These are phyloP conservation scores for Brienomyrus longianalis DNA, from an alignment of 2,113 vertebrate species.

Conservation along the genomic window DNA sequence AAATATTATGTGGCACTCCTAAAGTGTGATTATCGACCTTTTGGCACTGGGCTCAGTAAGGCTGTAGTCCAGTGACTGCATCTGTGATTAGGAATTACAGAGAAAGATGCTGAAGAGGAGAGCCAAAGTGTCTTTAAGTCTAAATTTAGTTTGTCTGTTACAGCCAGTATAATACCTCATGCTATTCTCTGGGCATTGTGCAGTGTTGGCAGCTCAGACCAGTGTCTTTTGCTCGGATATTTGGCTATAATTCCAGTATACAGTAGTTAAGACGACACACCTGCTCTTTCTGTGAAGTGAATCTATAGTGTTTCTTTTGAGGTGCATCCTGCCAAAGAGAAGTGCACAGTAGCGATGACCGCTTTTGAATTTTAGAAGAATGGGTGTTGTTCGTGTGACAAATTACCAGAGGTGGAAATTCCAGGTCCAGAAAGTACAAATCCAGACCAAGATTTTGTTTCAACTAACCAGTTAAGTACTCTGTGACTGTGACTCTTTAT, in stretches of 20 bases:
- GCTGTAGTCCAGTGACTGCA: neutral
- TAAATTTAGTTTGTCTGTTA: slow-evolving; percentile 3
- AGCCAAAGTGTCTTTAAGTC: neutral
- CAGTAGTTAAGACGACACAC: neutral
- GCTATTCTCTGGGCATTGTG: neutral
- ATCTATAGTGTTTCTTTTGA: neutral
- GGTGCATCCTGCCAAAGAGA: neutral
- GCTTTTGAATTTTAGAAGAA: neutral
- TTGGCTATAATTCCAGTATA: neutral
- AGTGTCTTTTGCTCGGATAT: neutral
- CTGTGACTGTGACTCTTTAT: no score
- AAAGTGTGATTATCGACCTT: neutral
- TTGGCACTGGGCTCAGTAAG: neutral
- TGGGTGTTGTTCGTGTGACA: neutral
- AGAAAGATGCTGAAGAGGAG: neutral
- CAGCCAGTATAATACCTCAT: neutral
- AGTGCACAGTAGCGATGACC: no score
- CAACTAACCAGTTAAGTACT: no score
- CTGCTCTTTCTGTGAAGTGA: neutral
- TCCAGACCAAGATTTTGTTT: no score
- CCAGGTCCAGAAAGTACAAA: no score
- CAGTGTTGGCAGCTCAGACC: neutral
- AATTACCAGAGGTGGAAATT: neutral
- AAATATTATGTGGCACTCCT: neutral
- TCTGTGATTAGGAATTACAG: neutral